A percentile compares a stretch with the other conserved stretches of the same genome.
Evolutionary conservation across 2,797 vertebrate genomes (phyloP).

Genomic region (Pelochelys cantorii): DNA sequence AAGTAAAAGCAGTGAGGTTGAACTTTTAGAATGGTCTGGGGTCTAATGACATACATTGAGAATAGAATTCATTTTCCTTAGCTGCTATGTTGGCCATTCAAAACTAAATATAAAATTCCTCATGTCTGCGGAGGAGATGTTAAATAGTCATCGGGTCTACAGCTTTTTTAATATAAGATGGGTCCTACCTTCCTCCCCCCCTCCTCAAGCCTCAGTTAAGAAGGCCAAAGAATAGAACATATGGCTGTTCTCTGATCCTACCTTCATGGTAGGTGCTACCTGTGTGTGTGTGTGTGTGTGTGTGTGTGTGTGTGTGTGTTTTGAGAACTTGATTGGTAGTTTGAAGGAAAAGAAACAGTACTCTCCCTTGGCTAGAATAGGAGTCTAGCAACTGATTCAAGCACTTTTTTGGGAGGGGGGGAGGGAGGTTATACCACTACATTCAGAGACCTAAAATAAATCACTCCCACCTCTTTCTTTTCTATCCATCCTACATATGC

Average conservation of each 20-base stretch:
- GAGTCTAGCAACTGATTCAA: not conserved
- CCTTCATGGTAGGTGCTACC: not conserved
- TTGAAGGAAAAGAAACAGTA: not conserved
- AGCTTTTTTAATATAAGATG: too few species aligned
- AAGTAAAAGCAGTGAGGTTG: not conserved
- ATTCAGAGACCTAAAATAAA: too few species aligned
- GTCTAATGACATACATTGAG: not conserved
- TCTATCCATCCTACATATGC: not conserved
- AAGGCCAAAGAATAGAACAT: not conserved
- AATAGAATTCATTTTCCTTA: not conserved
- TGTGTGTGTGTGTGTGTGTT: too few species aligned
- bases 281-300: too few species aligned
- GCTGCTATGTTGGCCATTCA: not conserved
- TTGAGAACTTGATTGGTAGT: not conserved
- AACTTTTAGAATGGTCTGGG: not conserved
- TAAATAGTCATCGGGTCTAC: too few species aligned
- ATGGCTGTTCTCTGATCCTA: not conserved
- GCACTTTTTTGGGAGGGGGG: not conserved
- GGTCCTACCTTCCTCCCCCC: not conserved
- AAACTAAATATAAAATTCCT: not conserved
- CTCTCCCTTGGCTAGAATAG: not conserved
- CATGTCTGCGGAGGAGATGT: not conserved
- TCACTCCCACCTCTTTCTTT: not conserved
- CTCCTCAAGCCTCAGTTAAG: not conserved
- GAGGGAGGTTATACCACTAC: too few species aligned